Evolutionary conservation across 2,888 invertebrate genomes (phyloP), one percentile per base, ranked within the genome.

Genomic region (Mythimna lalbum): DNA sequence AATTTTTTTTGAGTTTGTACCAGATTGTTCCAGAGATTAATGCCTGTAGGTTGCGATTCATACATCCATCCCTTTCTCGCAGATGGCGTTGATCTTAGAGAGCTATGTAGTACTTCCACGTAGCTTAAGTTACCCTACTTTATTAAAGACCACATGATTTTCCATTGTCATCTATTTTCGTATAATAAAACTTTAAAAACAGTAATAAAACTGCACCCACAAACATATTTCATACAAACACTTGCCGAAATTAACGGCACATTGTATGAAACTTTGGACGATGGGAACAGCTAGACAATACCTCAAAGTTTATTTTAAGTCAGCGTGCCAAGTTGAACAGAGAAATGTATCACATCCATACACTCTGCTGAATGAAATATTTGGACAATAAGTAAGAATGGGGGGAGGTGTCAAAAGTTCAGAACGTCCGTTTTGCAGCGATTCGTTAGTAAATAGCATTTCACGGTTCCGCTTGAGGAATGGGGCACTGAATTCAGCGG

Each of bases 351-450:
- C 84, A 78, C 75, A 71, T 75, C 72, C 79, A 75, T 78, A 87
- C 81, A 85, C 85, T 84, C 72, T 56, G 69, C 71, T 60, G 77
- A 81, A 86, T 87, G 87, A 86, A 86, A 86, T 88, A 87, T 87
- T 86, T 87, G 82, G 80, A 83, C 81, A 81, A 82, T 80, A 80
- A 84, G 78, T 74, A 73, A 85, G 81, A 80, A 85, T 81, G 71
- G 80, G 83, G 43, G 55, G 72, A 72, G 68, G 78, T 76, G 77
- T 82, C 86, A 81, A 66, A 83, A 85, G 80, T 84, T 85, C 69
- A 78, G 69, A 61, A 72, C 77, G 75, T 80, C 78, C 76, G 69
- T 68, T 76, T 73, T 71, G 43, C 69, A 73, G 74, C 43, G 73
- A 82, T 81, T 85, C 83, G 82, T 82, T 86, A 85, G 83, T 81